phyloP scores from a whole-genome alignment of 1,140 invertebrate genomes.

The Palaemon carinicauda region DNA sequence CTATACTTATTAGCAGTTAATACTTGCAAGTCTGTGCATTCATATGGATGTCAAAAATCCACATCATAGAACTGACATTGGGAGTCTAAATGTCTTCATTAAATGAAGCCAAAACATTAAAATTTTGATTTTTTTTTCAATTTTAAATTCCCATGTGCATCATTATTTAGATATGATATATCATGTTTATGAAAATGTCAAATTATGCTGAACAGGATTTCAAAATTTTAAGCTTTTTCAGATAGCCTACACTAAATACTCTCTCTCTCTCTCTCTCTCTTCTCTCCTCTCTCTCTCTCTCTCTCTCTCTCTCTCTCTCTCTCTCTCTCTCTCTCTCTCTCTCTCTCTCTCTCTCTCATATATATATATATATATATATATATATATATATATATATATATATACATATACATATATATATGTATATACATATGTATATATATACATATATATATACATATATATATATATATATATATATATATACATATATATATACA shows the following conservation, averaged over 20 bases:
- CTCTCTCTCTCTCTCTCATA: background rate
- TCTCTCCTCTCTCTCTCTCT: background rate
- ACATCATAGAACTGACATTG: too few species aligned
- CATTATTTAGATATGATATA: too few species aligned
- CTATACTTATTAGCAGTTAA: too few species aligned
- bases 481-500: background rate
- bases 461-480: background rate
- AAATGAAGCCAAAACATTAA: too few species aligned
- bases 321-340: background rate
- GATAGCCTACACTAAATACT: too few species aligned
- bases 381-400: background rate
- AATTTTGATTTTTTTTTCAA: too few species aligned
- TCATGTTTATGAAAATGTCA: too few species aligned
- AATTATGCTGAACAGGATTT: too few species aligned
- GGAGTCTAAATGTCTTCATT: too few species aligned
- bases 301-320: background rate
- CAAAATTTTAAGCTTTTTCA: background rate
- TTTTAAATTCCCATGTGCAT: too few species aligned
- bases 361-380: background rate
- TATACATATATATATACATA: background rate
- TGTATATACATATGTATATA: background rate
- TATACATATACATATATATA: background rate
- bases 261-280: background rate
- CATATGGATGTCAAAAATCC: too few species aligned
- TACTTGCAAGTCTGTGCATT: too few species aligned